Evolutionary conservation across 1,140 invertebrate species (phyloP).

Genomic region (Leptestheria dahalacensis): DNA sequence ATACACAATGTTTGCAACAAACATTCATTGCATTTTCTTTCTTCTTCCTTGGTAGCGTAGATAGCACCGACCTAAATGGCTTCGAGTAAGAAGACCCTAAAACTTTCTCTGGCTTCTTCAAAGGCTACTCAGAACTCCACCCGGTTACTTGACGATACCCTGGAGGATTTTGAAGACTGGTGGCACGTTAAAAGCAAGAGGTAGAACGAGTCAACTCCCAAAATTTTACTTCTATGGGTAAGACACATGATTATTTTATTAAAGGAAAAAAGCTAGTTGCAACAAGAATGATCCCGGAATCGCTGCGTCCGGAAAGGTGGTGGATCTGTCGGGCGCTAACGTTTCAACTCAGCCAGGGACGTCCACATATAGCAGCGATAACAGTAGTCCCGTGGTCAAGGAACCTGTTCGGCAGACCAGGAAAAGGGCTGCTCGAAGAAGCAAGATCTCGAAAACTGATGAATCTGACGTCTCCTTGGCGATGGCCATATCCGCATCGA

Average conservation of each 20-base stretch:
- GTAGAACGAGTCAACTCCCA: background rate
- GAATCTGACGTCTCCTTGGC: background rate
- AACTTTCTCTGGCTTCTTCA: background rate
- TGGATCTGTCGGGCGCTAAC: no score
- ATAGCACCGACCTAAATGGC: no score
- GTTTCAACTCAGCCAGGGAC: no score
- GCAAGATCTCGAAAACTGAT: background rate
- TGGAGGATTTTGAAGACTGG: constrained; percentile 1
- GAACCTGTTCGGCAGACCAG: background rate
- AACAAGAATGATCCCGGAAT: background rate
- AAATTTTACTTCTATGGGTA: background rate
- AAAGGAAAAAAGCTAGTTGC: background rate
- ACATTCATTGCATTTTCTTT: no score
- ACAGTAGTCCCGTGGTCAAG: no score
- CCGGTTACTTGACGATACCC: background rate
- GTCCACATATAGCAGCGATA: no score
- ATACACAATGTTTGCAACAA: no score
- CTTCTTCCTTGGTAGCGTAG: no score
- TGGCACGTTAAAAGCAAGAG: background rate
- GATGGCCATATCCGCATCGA: background rate
- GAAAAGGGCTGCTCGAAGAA: background rate
- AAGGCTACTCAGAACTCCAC: no score
- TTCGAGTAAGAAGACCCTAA: constrained; percentile 1
- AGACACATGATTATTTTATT: background rate
- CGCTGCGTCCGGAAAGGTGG: no score